phyloP scores from a whole-genome alignment of 2,113 vertebrate genomes.

The Athene noctua region DNA sequence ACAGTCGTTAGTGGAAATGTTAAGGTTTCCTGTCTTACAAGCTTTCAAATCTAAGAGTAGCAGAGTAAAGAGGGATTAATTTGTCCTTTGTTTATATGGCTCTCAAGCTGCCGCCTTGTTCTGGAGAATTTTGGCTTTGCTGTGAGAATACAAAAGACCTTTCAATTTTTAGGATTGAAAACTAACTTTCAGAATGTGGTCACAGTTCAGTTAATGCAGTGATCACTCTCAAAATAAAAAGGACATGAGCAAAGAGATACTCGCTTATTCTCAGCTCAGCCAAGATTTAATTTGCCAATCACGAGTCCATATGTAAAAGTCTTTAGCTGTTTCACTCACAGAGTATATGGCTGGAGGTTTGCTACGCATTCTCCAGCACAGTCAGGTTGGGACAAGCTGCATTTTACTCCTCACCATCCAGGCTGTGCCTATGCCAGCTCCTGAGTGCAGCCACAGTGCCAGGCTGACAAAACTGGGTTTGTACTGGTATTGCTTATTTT shows the following conservation, averaged over 20 bases:
- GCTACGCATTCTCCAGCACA: neutral
- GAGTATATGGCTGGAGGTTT: neutral
- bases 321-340: neutral
- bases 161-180: neutral
- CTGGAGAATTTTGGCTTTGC: conserved; percentile 13
- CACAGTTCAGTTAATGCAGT: neutral
- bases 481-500: neutral
- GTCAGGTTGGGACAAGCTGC: neutral
- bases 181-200: neutral
- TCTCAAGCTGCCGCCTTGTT: neutral
- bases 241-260: neutral
- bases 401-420: neutral
- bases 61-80: conserved; percentile 14
- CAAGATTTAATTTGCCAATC: neutral
- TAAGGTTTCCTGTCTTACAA: conserved; percentile 5
- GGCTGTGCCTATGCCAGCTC: neutral
- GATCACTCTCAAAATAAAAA: neutral
- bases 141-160: neutral
- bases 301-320: neutral
- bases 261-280: neutral
- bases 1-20: neutral
- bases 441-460: neutral
- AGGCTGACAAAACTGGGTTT: neutral
- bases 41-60: neutral
- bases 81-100: conserved; percentile 11